A percentile compares a stretch with the other conserved stretches of the same genome.
These are phyloP conservation scores for Agonopterix heracliana DNA, from an alignment of 2,888 invertebrate genomes.

Conservation along the genomic window DNA sequence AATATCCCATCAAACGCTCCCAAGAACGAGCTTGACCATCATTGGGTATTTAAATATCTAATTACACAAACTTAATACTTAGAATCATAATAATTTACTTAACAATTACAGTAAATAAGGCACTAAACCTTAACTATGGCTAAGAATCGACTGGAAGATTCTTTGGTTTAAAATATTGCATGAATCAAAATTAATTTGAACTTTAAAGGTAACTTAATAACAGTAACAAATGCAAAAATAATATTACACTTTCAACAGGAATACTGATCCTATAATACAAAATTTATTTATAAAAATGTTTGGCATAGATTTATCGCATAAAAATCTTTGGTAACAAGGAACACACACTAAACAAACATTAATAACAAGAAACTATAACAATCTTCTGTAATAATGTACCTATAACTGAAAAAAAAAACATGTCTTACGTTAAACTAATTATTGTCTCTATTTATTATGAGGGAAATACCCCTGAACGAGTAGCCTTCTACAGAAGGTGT, in stretches of 20 bases:
- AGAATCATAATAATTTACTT: conserved; percentile 41
- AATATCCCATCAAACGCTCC: not conserved
- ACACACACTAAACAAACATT: conserved; percentile 68
- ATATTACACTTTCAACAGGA: conserved; percentile 40
- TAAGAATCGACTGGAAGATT: conserved; percentile 67
- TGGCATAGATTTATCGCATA: conserved; percentile 32
- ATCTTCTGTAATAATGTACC: conserved; percentile 22
- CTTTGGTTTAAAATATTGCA: conserved; percentile 64
- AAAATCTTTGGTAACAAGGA: conserved; percentile 74
- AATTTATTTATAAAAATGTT: conserved; percentile 34
- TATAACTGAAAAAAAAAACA: conserved; percentile 36
- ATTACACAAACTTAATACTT: conserved; percentile 17
- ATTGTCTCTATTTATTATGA: conserved; percentile 7
- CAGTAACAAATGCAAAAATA: conserved; percentile 55
- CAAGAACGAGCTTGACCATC: no score
- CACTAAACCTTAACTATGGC: conserved; percentile 47
- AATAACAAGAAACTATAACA: conserved; percentile 69
- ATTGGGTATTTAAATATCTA: conserved; percentile 4
- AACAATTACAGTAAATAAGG: conserved; percentile 40
- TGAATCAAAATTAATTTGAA: conserved; percentile 55
- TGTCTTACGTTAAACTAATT: conserved; percentile 41
- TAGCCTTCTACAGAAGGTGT: no score
- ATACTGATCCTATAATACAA: conserved; percentile 55
- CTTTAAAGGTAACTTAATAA: conserved; percentile 61
- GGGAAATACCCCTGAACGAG: not conserved